phyloP scores from a whole-genome alignment of 2,888 invertebrate genomes.

The Zele albiditarsus region DNA sequence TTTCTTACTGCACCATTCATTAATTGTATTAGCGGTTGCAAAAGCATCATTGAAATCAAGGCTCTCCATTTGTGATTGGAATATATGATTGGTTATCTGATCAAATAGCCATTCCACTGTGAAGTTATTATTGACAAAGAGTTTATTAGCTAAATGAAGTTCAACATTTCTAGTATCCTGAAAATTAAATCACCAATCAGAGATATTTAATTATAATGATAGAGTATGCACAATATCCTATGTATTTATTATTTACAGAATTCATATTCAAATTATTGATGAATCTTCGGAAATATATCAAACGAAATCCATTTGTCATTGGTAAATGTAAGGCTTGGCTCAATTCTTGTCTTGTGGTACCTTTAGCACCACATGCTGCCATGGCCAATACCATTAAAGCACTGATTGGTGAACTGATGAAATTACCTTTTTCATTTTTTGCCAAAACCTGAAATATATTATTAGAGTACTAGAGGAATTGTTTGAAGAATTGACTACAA shows the following conservation, averaged over 20 bases:
- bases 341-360: background rate
- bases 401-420: background rate
- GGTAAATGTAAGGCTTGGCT: background rate
- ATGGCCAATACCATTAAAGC: background rate
- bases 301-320: background rate
- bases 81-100: background rate
- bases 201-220: background rate
- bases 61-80: background rate
- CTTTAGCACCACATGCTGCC: background rate
- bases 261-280: background rate
- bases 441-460: background rate
- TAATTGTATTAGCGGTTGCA: background rate
- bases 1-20: background rate
- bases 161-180: background rate
- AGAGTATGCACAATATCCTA: background rate
- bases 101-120: background rate
- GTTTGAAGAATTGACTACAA: too few species aligned
- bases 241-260: background rate
- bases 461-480: too few species aligned
- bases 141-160: background rate
- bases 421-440: background rate
- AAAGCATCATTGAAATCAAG: background rate
- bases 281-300: background rate
- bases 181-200: background rate
- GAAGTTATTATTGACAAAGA: background rate